Conservation (phyloP, 2,113 vertebrate species). For the Nothocercus nigrocapillus region DNA sequence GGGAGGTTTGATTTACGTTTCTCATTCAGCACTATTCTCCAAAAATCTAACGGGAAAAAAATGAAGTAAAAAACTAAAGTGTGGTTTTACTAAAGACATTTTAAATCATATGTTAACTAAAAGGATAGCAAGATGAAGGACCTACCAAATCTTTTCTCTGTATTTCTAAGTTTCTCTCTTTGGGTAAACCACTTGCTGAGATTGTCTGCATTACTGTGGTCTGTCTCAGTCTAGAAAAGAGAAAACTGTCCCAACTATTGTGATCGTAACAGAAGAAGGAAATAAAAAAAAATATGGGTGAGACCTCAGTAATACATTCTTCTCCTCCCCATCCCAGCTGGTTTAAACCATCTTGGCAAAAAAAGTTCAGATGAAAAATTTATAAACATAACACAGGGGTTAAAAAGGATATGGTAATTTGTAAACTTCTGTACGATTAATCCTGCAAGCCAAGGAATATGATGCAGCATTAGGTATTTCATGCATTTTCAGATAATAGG, state of each 20-base stretch:
- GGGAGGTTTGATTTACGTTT: neutral
- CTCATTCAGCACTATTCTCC: neutral
- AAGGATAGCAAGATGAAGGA: conserved; percentile 11
- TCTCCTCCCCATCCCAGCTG: conserved; percentile 30
- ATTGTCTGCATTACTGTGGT: conserved; percentile 70
- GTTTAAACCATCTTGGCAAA: conserved; percentile 38
- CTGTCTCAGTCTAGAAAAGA: conserved; percentile 65
- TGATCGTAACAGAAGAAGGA: conserved; percentile 54
- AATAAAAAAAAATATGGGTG: conserved; percentile 54
- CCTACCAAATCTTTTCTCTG: neutral
- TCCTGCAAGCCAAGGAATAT: neutral
- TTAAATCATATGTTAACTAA: neutral
- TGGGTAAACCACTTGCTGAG: conserved; percentile 59
- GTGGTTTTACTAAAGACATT: neutral
- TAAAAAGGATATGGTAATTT: conserved; percentile 67
- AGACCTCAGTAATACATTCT: conserved; percentile 45
- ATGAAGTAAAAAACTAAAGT: neutral
- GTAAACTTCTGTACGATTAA: conserved; percentile 50
- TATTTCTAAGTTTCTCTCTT: conserved; percentile 40
- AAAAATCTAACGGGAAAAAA: neutral
- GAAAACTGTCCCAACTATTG: conserved; percentile 58
- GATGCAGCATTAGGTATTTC: neutral
- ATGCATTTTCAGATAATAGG: conserved; percentile 56
- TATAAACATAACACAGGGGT: neutral
- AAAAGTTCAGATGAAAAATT: conserved; percentile 13